Conservation (phyloP, 2,797 vertebrate species). For the Serranus cabrilla region DNA sequence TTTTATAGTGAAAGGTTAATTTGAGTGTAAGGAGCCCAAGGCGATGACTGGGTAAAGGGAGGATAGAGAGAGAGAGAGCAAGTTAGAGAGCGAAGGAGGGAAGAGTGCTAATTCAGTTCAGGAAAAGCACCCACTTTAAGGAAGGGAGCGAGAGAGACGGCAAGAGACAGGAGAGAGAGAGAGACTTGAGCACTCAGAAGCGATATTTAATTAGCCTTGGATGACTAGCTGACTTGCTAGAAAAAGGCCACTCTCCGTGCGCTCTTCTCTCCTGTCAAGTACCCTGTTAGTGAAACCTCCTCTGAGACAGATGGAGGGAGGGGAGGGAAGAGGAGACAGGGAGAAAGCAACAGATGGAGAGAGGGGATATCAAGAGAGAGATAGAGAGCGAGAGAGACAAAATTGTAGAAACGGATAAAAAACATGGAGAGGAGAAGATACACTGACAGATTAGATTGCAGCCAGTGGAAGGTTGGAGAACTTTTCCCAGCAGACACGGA, state of each 20-base stretch:
- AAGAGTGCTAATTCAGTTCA: slow-evolving; percentile 59
- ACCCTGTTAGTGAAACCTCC: slow-evolving; percentile 77
- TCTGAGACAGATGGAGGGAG: slow-evolving; percentile 69
- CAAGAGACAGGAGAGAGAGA: slow-evolving; percentile 44
- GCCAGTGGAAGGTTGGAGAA: slow-evolving; percentile 3
- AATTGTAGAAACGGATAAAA: slow-evolving; percentile 36
- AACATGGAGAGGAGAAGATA: neutral
- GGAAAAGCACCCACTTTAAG: slow-evolving; percentile 63
- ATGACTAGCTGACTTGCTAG: slow-evolving; percentile 76
- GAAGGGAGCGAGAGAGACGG: slow-evolving; percentile 43
- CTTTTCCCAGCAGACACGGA: neutral
- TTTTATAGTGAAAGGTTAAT: slow-evolving; percentile 84
- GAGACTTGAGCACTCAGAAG: slow-evolving; percentile 59
- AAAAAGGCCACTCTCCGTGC: slow-evolving; percentile 75
- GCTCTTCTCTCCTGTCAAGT: slow-evolving; percentile 75
- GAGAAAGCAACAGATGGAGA: slow-evolving; percentile 69
- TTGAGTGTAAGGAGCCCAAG: slow-evolving; percentile 78
- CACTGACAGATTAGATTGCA: slow-evolving; percentile 18
- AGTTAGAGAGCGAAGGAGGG: slow-evolving; percentile 4
- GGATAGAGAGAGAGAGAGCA: slow-evolving; percentile 35
- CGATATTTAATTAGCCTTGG: slow-evolving; percentile 82
- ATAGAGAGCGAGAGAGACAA: slow-evolving; percentile 52
- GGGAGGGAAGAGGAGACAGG: slow-evolving; percentile 35
- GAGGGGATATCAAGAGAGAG: slow-evolving; percentile 44
- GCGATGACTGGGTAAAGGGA: slow-evolving; percentile 65